phyloP scores from a whole-genome alignment of 2,797 vertebrate species.

The Uromys caudimaculatus region DNA sequence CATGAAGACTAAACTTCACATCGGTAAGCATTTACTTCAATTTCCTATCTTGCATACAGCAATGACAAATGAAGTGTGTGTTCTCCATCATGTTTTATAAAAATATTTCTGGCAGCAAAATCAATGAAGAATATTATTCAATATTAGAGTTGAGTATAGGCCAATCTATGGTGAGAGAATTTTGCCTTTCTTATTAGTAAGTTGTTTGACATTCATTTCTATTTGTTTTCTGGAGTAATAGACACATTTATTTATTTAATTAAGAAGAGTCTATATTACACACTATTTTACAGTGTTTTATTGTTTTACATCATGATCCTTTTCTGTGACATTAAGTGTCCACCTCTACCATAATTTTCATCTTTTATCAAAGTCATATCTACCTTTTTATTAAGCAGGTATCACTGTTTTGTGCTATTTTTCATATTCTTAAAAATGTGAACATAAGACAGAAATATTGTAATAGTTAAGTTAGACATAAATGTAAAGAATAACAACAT shows the following conservation, averaged over 20 bases:
- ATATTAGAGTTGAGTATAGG: neutral
- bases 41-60: neutral
- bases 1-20: neutral
- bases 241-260: neutral
- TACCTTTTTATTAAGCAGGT: neutral
- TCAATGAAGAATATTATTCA: neutral
- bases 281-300: neutral
- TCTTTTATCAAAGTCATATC: neutral
- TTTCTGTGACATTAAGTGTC: neutral
- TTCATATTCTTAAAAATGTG: neutral
- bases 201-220: neutral
- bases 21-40: neutral
- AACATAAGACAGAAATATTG: neutral
- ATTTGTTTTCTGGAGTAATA: neutral
- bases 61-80: neutral
- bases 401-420: neutral
- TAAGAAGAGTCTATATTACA: neutral
- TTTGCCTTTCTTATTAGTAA: neutral
- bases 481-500: conserved; percentile 56
- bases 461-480: neutral
- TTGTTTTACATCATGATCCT: neutral
- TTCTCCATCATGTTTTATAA: neutral
- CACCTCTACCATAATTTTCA: neutral
- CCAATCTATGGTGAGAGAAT: neutral
- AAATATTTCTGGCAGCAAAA: neutral